phyloP scores from a whole-genome alignment of 2,113 vertebrate genomes.

The Ciconia maguari region DNA sequence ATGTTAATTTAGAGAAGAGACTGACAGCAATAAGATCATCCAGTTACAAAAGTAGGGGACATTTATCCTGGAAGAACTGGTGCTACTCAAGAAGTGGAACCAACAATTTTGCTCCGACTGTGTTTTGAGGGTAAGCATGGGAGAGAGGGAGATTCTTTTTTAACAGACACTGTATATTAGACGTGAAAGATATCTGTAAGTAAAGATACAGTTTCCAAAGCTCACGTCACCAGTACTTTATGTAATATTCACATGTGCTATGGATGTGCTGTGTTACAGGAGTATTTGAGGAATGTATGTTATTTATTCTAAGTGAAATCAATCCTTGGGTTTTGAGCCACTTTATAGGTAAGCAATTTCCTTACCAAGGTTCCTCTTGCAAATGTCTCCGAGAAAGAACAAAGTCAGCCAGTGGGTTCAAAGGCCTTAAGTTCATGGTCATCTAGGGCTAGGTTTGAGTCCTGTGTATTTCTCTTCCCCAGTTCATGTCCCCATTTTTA shows the following conservation, averaged over 20 bases:
- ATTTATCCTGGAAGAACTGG: not conserved
- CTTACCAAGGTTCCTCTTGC: not conserved
- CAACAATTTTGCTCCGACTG: not conserved
- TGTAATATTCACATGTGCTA: not conserved
- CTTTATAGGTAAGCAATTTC: not conserved
- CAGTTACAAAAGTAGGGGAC: not conserved
- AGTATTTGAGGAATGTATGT: not conserved
- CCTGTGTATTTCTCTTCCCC: not conserved
- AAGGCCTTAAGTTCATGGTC: not conserved
- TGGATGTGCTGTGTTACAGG: not conserved
- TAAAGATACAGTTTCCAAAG: not conserved
- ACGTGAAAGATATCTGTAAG: not conserved
- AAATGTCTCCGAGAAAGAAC: not conserved
- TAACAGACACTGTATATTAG: not conserved
- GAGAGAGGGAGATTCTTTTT: not conserved
- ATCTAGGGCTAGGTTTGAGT: not conserved
- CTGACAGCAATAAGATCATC: not conserved
- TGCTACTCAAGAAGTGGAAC: not conserved
- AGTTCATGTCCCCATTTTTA: not conserved
- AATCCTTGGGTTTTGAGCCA: not conserved
- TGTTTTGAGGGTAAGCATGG: not conserved
- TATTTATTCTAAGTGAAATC: not conserved
- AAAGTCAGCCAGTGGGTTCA: not conserved
- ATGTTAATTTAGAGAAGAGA: not conserved
- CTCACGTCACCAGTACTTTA: not conserved